Conservation (phyloP, 1,140 invertebrate genomes). For the Zophobas atratus region DNA sequence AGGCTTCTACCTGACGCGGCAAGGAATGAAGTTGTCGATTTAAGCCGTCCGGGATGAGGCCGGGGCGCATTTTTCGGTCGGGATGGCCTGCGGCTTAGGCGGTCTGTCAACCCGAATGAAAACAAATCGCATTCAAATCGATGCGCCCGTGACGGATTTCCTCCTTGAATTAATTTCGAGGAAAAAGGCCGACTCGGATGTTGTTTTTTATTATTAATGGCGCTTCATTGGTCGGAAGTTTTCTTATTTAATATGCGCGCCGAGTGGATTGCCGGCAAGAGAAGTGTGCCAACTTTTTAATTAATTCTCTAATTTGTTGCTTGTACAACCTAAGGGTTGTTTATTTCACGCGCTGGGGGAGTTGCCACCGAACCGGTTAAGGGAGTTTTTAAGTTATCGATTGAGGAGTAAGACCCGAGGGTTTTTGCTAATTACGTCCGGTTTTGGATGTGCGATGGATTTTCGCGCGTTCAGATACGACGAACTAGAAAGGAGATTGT, state of each 20-base stretch:
- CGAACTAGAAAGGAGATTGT: no score
- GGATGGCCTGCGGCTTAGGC: background rate
- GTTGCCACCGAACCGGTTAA: no score
- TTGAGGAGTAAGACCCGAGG: no score
- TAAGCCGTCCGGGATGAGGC: background rate
- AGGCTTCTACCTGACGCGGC: background rate
- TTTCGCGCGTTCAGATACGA: no score
- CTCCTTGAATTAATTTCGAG: background rate
- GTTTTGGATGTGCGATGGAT: no score
- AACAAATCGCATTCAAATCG: constrained; percentile 17
- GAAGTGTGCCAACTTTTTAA: constrained; percentile 37
- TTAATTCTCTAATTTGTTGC: constrained; percentile 22
- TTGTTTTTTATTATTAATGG: constrained; percentile 29
- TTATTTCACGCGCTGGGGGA: no score
- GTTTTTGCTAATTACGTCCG: no score
- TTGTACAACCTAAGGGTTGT: background rate
- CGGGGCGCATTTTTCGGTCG: background rate
- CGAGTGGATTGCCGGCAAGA: constrained; percentile 8
- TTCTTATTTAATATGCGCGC: constrained; percentile 15
- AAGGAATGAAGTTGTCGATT: constrained; percentile 1
- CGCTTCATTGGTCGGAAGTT: constrained; percentile 19
- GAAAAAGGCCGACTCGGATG: background rate
- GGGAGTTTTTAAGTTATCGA: no score
- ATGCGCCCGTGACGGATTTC: constrained; percentile 15
- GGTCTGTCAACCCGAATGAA: constrained; percentile 1